Base-by-base conservation (phyloP, 2,797 vertebrate genomes). In the Adelosebastes latens region DNA sequence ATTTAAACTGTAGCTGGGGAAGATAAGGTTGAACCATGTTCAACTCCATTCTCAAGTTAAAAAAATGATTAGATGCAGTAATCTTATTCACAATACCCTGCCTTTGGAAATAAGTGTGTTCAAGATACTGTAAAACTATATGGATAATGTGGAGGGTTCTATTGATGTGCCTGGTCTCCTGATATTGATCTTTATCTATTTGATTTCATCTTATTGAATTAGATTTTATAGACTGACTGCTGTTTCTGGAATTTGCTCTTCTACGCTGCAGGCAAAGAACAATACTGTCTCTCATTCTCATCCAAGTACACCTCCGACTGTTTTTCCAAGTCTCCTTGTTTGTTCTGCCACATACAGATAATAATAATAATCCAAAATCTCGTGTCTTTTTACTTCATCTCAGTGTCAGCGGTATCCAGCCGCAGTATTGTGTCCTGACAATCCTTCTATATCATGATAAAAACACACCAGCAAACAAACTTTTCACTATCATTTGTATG, bases 211-310 rank as follows among this genome's bases (percentile, higher is more conserved):
- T 88, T 76, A 87, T 77, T 91, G 83, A 90, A 89, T 87, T 80
- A 64, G 22, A 82, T 75, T 86, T 87, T 71, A 85, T 65, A 22
- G 82, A 84, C 70, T n/a, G 31, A 78, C 86, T 81, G 81, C 86
- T 86, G 82, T 87, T 87, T 86, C 78, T 86, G 89, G 80, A 90
- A 92, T 92, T 84, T 83, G 83, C 90, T 88, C 90, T 86, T 80
- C 76, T 49, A 62, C 25, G 53, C 80, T 76, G 80, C 80, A 84
- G 85, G 84, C 84, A 2, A 87, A 87, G 78, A 89, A 90, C 80
- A 90, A 92, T 75, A 84, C 58, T 69, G 72, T 75, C 58, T 56
- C 66, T 79, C 81, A 84, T 60, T 80, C 76, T 52, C 72, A 77
- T 89, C 87, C 86, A 88, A 89, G 55, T 78, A 58, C 72, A 86